phyloP scores from a whole-genome alignment of 2,888 invertebrate genomes.

The Bruchidius siliquastri region DNA sequence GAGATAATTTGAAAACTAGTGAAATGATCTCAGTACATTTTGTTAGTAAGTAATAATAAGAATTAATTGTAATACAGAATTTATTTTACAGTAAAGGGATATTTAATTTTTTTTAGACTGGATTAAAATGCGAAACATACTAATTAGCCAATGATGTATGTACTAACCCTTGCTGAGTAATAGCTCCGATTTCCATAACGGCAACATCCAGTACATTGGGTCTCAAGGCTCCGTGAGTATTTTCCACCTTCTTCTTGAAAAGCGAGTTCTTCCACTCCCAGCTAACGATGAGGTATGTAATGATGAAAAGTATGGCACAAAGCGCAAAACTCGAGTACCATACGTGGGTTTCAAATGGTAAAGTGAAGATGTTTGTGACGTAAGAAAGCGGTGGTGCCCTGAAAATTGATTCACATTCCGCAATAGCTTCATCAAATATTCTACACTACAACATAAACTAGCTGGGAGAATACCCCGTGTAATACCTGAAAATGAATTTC shows the following conservation, averaged over 20 bases:
- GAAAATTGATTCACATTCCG: too few relatives aligned
- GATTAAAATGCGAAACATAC: too few relatives aligned
- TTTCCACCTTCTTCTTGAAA: constrained; percentile 12
- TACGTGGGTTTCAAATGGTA: constrained; percentile 60
- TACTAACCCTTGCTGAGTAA: constrained; percentile 48
- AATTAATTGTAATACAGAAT: too few relatives aligned
- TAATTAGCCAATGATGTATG: too few relatives aligned
- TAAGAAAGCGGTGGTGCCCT: constrained; percentile 59
- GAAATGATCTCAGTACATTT: too few relatives aligned
- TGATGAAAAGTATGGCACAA: constrained; percentile 25
- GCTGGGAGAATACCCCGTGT: too few relatives aligned
- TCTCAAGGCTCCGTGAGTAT: constrained; percentile 5
- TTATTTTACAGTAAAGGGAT: too few relatives aligned
- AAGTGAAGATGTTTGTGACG: constrained; percentile 61
- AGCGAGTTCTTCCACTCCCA: constrained; percentile 38
- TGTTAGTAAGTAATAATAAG: too few relatives aligned
- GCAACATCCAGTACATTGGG: constrained; percentile 32
- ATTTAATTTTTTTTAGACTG: too few relatives aligned
- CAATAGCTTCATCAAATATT: too few relatives aligned
- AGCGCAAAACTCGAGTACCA: constrained; percentile 57
- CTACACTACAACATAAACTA: too few relatives aligned
- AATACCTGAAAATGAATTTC: constrained; percentile 34
- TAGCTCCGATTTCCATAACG: constrained; percentile 48
- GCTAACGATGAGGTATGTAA: constrained; percentile 30
- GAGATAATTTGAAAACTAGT: too few relatives aligned